phyloP scores from a whole-genome alignment of 2,888 invertebrate species.

The Notodonta ziczac region DNA sequence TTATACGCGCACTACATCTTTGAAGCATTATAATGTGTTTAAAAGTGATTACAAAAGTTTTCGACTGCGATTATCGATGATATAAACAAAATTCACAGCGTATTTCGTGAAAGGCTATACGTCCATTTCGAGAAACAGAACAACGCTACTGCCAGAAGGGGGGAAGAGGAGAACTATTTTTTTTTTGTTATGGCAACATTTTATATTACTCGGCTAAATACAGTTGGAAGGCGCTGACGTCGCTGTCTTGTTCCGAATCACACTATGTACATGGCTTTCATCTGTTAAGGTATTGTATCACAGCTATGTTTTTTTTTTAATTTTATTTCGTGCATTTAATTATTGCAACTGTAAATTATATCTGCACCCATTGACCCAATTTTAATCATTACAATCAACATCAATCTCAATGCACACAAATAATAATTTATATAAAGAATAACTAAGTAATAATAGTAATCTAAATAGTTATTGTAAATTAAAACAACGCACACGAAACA shows the following conservation, averaged over 20 bases:
- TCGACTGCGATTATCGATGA: conserved; percentile 75
- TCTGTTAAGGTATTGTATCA: not conserved
- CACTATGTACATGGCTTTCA: not conserved
- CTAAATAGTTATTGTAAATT: too few relatives aligned
- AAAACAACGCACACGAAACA: too few relatives aligned
- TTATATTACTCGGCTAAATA: conserved; percentile 35
- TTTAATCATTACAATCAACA: too few relatives aligned
- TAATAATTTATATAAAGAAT: too few relatives aligned
- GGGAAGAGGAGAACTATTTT: conserved; percentile 67
- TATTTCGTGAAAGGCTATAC: conserved; percentile 67
- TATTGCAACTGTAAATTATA: too few relatives aligned
- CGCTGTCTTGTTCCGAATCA: conserved; percentile 35
- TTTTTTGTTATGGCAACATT: conserved; percentile 77
- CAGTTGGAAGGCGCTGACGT: conserved; percentile 26
- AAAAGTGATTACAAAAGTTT: conserved; percentile 81
- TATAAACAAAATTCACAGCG: conserved; percentile 81
- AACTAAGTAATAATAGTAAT: too few relatives aligned
- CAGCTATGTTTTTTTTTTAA: too few relatives aligned
- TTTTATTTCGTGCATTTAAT: too few relatives aligned
- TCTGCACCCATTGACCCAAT: too few relatives aligned
- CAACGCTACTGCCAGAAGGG: conserved; percentile 79
- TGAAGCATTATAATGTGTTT: conserved; percentile 63
- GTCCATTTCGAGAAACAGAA: conserved; percentile 78
- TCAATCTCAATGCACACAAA: too few relatives aligned
- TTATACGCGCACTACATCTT: conserved; percentile 75